phyloP scores from a whole-genome alignment of 2,888 invertebrate genomes.

The Agrilus biguttatus region DNA sequence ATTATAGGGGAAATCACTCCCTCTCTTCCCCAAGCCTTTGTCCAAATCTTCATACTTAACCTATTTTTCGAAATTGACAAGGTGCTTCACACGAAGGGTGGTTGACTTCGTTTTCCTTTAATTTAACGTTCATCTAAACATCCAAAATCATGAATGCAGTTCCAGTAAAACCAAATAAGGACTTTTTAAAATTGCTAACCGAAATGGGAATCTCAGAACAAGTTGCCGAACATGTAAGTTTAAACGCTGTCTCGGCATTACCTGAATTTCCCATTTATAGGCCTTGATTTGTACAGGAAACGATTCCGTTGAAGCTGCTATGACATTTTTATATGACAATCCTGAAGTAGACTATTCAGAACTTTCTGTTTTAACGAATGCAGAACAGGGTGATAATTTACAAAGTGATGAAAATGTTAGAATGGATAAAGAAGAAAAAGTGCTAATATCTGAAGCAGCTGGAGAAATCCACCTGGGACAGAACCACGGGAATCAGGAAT shows the following conservation, averaged over 20 bases:
- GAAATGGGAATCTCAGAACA: conserved; percentile 33
- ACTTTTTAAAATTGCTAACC: conserved; percentile 24
- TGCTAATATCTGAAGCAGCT: neutral
- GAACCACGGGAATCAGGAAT: neutral
- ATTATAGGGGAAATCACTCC: too few species aligned
- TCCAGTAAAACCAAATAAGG: conserved; percentile 24
- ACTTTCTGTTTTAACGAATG: conserved; percentile 7
- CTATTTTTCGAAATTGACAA: too few species aligned
- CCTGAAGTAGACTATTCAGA: conserved; percentile 20
- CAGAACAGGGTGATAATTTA: conserved; percentile 2
- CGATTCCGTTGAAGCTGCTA: conserved; percentile 36
- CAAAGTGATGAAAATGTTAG: conserved; percentile 14
- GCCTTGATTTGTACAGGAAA: conserved; percentile 41
- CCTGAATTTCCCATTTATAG: conserved; percentile 18
- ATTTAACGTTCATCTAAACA: too few species aligned
- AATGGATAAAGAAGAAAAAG: conserved; percentile 14
- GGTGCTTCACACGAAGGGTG: too few species aligned
- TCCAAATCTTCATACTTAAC: too few species aligned
- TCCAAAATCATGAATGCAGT: conserved; percentile 10
- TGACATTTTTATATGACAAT: conserved; percentile 39
- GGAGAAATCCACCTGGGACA: neutral
- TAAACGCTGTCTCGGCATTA: neutral
- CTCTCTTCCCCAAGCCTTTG: too few species aligned
- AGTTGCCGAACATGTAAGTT: conserved; percentile 28
- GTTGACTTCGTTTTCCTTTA: too few species aligned